Percentiles rank a stretch among this genome's conserved stretches.
Conservation (phyloP, 2,888 invertebrate species). For the Myopa testacea region DNA sequence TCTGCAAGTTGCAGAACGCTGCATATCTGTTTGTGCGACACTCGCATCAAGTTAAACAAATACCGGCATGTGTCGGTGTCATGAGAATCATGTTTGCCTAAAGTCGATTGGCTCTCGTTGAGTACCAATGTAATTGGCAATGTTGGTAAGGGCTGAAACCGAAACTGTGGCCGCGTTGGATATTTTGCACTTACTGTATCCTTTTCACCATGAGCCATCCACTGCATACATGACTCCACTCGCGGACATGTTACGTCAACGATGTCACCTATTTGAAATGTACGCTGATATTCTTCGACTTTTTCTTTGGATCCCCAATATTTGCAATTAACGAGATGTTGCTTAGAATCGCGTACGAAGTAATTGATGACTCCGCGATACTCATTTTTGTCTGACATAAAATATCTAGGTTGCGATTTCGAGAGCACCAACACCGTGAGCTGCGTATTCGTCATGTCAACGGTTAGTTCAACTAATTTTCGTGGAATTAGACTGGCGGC, state of each 20-base stretch:
- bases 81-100: constrained; percentile 71
- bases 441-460: constrained; percentile 44
- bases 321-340: constrained; percentile 80
- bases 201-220: constrained; percentile 61
- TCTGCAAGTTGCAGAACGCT: constrained; percentile 58
- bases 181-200: constrained; percentile 1
- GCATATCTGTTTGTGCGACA: constrained; percentile 74
- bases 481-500: constrained; percentile 26
- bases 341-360: constrained; percentile 79
- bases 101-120: constrained; percentile 75
- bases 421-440: constrained; percentile 60
- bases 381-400: constrained; percentile 64
- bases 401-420: constrained; percentile 72
- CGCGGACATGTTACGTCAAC: constrained; percentile 79
- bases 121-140: constrained; percentile 76
- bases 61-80: constrained; percentile 59
- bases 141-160: constrained; percentile 76
- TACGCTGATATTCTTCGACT: constrained; percentile 73
- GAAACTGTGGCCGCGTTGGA: constrained; percentile 65
- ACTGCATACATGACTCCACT: constrained; percentile 70
- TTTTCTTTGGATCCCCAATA: constrained; percentile 79
- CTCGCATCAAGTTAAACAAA: constrained; percentile 72
- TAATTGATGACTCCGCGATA: constrained; percentile 80
- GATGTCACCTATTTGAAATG: constrained; percentile 77
- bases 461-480: constrained; percentile 46